These are phyloP conservation scores for Aromia moschata DNA, from an alignment of 2,888 invertebrate species.

Conservation along the genomic window DNA sequence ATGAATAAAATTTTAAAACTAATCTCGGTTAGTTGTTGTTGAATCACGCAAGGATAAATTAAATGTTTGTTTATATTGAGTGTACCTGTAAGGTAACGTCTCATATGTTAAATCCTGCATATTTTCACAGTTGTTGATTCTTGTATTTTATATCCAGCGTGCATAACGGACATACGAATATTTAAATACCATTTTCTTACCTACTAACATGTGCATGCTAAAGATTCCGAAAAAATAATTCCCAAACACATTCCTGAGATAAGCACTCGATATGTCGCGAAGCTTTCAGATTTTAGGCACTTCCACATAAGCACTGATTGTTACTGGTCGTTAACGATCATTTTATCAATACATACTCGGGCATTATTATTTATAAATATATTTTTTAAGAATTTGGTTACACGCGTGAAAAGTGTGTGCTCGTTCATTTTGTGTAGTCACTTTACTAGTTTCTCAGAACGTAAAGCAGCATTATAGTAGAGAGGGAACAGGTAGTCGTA, in stretches of 20 bases:
- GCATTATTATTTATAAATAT: conserved; percentile 23
- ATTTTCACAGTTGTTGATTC: conserved; percentile 26
- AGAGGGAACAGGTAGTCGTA: conserved; percentile 59
- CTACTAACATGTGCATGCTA: conserved; percentile 45
- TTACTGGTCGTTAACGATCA: conserved; percentile 8
- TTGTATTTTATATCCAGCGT: not conserved
- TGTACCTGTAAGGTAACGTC: conserved; percentile 19
- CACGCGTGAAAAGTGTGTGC: conserved; percentile 38
- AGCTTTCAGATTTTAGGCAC: conserved; percentile 7
- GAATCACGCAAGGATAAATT: conserved; percentile 6
- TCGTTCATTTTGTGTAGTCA: conserved; percentile 39
- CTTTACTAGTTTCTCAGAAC: conserved; percentile 46
- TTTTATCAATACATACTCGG: conserved; percentile 9
- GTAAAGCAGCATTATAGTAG: conserved; percentile 50
- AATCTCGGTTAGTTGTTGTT: not conserved
- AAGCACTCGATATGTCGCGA: conserved; percentile 6
- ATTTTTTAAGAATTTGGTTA: conserved; percentile 19
- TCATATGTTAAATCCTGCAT: conserved; percentile 22
- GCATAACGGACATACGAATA: conserved; percentile 25
- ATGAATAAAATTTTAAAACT: conserved; percentile 10
- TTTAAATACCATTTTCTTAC: conserved; percentile 34
- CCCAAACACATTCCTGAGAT: conserved; percentile 39
- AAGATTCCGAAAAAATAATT: conserved; percentile 38
- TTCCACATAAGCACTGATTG: not conserved
- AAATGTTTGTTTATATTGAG: conserved; percentile 21